Conservation (phyloP, 2,797 vertebrate genomes). For the Gymnoscopelus microlampas region DNA sequence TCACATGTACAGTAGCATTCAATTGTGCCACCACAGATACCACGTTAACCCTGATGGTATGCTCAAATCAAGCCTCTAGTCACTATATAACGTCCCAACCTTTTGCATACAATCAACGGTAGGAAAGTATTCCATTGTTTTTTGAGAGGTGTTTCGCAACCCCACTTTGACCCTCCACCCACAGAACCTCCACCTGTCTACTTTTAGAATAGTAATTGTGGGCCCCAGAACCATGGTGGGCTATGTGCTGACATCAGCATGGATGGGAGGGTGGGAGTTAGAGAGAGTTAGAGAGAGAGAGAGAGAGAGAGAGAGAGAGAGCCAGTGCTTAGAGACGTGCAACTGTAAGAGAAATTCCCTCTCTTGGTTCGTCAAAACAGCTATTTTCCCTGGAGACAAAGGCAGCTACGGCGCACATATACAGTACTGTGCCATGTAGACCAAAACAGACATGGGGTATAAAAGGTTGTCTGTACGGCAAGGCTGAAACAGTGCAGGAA, state of each 20-base stretch:
- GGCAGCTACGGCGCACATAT: conserved; percentile 26
- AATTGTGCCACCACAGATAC: no score
- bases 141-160: conserved; percentile 42
- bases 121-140: conserved; percentile 15
- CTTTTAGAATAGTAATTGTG: conserved; percentile 62
- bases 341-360: conserved; percentile 71
- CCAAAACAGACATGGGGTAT: conserved; percentile 48
- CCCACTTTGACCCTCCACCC: conserved; percentile 50
- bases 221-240: conserved; percentile 50
- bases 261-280: not conserved
- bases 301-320: conserved; percentile 6
- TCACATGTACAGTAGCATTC: no score
- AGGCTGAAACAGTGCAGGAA: conserved; percentile 15
- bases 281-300: conserved; percentile 8
- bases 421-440: not conserved
- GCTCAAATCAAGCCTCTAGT: no score
- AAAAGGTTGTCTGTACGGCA: conserved; percentile 33
- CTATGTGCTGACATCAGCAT: conserved; percentile 75
- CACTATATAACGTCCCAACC: not conserved
- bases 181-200: conserved; percentile 44
- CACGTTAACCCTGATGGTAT: no score
- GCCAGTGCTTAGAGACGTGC: conserved; percentile 42
- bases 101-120: conserved; percentile 20
- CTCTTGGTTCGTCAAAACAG: conserved; percentile 68
- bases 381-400: conserved; percentile 60